These are phyloP conservation scores for Unio pictorum DNA, from an alignment of 2,888 invertebrate genomes.

Conservation along the genomic window DNA sequence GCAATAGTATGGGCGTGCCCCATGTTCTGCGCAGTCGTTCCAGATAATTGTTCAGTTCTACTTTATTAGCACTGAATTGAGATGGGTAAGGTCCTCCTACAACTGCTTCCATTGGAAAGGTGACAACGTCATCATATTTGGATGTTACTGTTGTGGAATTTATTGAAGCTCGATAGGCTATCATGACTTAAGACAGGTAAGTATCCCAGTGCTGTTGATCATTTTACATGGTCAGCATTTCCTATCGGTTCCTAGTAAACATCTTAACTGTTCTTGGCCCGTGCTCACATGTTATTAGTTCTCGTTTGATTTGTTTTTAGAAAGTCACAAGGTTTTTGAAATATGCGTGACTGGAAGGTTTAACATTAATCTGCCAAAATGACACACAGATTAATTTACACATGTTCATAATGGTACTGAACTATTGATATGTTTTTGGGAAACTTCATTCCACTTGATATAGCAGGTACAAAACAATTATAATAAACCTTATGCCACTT, in stretches of 20 bases:
- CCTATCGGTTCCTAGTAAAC: conserved; percentile 38
- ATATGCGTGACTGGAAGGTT: conserved; percentile 2
- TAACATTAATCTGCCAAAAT: conserved; percentile 5
- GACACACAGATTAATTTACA: too few species aligned
- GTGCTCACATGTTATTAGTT: conserved; percentile 20
- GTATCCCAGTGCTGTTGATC: conserved; percentile 20
- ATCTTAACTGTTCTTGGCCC: conserved; percentile 45
- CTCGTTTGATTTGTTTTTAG: conserved; percentile 21
- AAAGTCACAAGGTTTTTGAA: conserved; percentile 19
- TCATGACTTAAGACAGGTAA: conserved; percentile 12
- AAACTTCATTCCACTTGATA: too few species aligned
- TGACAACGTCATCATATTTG: too few species aligned
- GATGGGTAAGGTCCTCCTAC: background rate
- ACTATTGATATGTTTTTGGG: too few species aligned
- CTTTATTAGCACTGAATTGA: too few species aligned
- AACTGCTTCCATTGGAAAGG: too few species aligned
- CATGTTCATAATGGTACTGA: too few species aligned
- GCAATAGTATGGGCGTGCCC: background rate
- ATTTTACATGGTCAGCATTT: conserved; percentile 37
- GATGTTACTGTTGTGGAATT: too few species aligned
- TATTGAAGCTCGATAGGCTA: conserved; percentile 38
- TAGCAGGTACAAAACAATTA: too few species aligned
- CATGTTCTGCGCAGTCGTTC: background rate
- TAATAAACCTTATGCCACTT: conserved; percentile 18
- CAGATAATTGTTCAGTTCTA: too few species aligned